Evolutionary conservation across 2,797 vertebrate species (phyloP), one percentile per base, ranked within the genome.

Genomic region (Onychomys leucogaster): DNA sequence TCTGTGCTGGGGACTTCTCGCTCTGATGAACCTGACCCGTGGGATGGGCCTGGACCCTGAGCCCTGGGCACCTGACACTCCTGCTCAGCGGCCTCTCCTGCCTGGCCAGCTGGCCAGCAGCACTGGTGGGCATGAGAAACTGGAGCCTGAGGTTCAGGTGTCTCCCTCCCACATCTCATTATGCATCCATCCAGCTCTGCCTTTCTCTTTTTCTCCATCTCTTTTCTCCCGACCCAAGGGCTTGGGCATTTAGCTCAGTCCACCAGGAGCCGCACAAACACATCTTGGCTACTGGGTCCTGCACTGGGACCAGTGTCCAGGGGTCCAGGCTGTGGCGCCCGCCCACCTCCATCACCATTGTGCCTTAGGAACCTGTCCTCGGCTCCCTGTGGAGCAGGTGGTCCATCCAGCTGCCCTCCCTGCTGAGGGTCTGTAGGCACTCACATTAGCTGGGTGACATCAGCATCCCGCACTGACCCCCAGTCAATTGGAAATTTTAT

Each of bases 1-100:
- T 99, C 89, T 98, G 96, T 29, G 97, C 99, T 0, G 99, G 99
- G 0, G 98, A 98, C 78, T 98, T 98, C 0, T 90, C 98, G 65
- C 98, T 99, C 77, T 99, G 96, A 98, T 23, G n/a, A 11, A 5
- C n/a, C n/a, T 37, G 34, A 21, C 14, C 0, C 32, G 49, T 29
- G 49, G n/a, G 7, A 6, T 67, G 59, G 21, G 9, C 59, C 41
- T n/a, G 32, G 23, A 65, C 75, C 57, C 57, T 59, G 37, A 34
- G 41, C 57, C 83, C 61, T 2, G 29, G 61, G 25, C 37, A 32
- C 83, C 13, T 29, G 34, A 11, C 7, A 12, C 25, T 14, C 29
- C 34, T 67, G 21, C 23, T 17, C 67, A 6, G 34, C 46, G 8
- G 83, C 29, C 37, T 37, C 59, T 46, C 32, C 83, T 25, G 32